Evolutionary conservation across 2,797 vertebrate species (phyloP).

Genomic region (Scomberomorus guttatus): DNA sequence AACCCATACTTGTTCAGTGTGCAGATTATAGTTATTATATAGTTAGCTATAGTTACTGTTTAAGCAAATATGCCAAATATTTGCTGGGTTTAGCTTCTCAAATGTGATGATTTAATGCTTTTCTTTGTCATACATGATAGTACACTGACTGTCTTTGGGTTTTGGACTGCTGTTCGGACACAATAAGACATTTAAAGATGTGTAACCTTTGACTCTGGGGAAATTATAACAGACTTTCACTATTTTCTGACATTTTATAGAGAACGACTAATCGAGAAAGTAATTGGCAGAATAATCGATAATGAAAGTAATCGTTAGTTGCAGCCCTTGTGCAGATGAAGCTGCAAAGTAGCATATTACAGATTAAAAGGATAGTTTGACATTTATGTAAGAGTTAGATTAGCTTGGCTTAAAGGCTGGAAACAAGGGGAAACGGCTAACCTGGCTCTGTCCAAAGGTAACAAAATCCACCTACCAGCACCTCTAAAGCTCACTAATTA

Average conservation of each 20-base stretch:
- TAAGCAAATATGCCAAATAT: neutral
- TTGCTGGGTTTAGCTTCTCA: neutral
- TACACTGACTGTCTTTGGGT: neutral
- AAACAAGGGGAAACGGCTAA: neutral
- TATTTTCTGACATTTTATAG: too few species aligned
- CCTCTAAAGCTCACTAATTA: neutral
- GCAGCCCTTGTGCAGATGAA: neutral
- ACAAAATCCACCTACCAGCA: neutral
- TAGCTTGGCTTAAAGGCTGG: neutral
- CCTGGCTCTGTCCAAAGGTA: neutral
- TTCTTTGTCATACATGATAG: neutral
- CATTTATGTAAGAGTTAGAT: too few species aligned
- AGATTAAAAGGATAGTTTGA: neutral
- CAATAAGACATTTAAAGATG: too few species aligned
- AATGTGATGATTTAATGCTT: neutral
- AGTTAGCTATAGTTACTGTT: neutral
- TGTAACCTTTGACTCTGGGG: too few species aligned
- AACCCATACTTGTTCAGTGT: neutral
- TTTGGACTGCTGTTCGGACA: neutral
- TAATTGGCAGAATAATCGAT: too few species aligned
- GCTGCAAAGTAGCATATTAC: neutral
- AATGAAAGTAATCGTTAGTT: too few species aligned
- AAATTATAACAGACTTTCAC: too few species aligned
- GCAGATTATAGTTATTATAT: neutral
- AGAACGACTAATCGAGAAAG: too few species aligned